Evolutionary conservation across 2,113 vertebrate species (phyloP).

Genomic region (Caretta caretta): DNA sequence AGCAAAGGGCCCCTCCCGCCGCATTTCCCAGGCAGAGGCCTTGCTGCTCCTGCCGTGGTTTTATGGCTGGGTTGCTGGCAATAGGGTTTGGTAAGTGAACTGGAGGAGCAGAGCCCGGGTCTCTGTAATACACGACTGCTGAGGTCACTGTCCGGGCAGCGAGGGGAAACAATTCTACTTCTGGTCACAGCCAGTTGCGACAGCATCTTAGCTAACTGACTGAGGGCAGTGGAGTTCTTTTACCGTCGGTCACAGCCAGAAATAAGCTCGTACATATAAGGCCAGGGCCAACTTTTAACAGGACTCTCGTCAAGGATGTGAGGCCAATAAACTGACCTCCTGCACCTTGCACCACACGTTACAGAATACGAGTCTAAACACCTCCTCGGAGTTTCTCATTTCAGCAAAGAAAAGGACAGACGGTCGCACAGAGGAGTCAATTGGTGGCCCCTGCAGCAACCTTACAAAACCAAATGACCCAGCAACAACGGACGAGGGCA

Average conservation of each 20-base stretch:
- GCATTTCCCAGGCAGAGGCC: too few relatives aligned
- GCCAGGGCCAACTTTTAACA: neutral
- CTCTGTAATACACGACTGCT: too few relatives aligned
- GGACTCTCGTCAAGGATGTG: neutral
- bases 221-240: neutral
- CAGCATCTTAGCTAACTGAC: neutral
- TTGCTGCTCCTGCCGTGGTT: neutral
- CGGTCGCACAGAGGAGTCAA: neutral
- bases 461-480: neutral
- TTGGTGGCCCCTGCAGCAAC: neutral
- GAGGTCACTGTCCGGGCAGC: neutral
- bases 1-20: neutral
- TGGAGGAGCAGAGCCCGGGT: too few relatives aligned
- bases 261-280: neutral
- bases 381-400: neutral
- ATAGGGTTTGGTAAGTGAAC: too few relatives aligned
- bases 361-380: neutral
- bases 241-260: neutral
- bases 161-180: neutral
- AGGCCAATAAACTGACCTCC: neutral
- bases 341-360: neutral
- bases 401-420: neutral
- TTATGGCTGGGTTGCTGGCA: neutral
- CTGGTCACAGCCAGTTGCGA: too few relatives aligned
- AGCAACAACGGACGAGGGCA: neutral